Conservation (phyloP, 2,797 vertebrate genomes). For the Malacoraja senta region DNA sequence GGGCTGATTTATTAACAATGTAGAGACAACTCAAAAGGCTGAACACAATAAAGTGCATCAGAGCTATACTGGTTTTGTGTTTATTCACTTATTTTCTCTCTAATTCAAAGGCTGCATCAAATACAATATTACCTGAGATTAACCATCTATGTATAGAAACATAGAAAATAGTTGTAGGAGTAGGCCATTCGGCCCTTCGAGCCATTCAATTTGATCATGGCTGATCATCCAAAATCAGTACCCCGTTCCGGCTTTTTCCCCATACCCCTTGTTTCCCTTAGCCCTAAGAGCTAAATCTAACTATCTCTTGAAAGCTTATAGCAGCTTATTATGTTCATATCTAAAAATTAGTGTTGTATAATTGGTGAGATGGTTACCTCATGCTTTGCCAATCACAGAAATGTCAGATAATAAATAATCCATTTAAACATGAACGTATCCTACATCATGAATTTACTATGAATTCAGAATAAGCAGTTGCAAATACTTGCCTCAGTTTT, state of each 20-base stretch:
- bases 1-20: neutral
- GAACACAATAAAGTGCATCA: neutral
- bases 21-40: neutral
- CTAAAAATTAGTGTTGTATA: neutral
- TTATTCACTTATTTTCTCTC: neutral
- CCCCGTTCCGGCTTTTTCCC: too few species aligned
- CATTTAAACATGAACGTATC: neutral
- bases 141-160: too few species aligned
- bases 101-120: neutral
- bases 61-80: neutral
- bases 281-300: too few species aligned
- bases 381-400: neutral
- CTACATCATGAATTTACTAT: neutral
- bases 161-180: too few species aligned
- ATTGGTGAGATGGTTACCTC: neutral
- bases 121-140: neutral
- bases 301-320: too few species aligned
- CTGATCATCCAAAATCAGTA: too few species aligned
- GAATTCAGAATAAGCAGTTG: neutral
- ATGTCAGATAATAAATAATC: neutral
- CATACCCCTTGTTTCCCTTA: too few species aligned
- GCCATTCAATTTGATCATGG: too few species aligned
- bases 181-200: too few species aligned
- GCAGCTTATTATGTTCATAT: neutral
- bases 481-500: neutral